Evolutionary conservation across 1,140 invertebrate species (phyloP), one percentile per base, ranked within the genome.

Genomic region (Lordiphosa clarofinis): DNA sequence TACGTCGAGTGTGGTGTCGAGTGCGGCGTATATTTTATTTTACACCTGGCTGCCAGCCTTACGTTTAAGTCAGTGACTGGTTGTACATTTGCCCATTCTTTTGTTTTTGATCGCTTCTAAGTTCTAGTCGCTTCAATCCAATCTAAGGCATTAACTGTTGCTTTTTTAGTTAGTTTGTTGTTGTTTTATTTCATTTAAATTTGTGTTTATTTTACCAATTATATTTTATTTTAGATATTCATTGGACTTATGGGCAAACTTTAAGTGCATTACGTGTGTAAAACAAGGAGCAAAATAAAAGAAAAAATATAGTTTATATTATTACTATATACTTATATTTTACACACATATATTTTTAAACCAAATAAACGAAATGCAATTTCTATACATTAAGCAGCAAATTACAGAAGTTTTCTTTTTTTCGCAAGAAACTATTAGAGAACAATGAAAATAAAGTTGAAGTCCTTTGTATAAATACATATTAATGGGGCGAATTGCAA

Each of bases 21-120:
- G 92, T 61, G 94, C 93, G 46, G 94, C 94, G 4, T 96, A 96
- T 88, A 92, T 96, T 62, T 89, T 96, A 24, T 96, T 96, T 90
- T 97, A 96, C 88, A 91, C 92, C 33, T 86, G 87, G 75, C 42
- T 88, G 40, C 84, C 84, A 10, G 73, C 75, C 7, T 59, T 67
- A 52, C 56, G 59, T 13, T 15, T 57, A 13, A 35, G 10, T 44
- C 28, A 31, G 28, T 31, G 2, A 31, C 7, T 8, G 6, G 21
- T 24, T 31, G 24, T 7, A 7, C 24, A 8, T 31, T 31, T 31
- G 7, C 28, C 43, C 15, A 33, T 28, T 19, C 0, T 13, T 35
- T 44, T 38, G 12, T 42, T 62, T 52, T 47, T 36, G 13, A 12
- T 50, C 49, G 47, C 19, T 54, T n/a, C 47, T 70, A 64, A 70